Evolutionary conservation across 1,140 invertebrate genomes (phyloP), one percentile per base, ranked within the genome.

Genomic region (Cheumatopsyche charites): DNA sequence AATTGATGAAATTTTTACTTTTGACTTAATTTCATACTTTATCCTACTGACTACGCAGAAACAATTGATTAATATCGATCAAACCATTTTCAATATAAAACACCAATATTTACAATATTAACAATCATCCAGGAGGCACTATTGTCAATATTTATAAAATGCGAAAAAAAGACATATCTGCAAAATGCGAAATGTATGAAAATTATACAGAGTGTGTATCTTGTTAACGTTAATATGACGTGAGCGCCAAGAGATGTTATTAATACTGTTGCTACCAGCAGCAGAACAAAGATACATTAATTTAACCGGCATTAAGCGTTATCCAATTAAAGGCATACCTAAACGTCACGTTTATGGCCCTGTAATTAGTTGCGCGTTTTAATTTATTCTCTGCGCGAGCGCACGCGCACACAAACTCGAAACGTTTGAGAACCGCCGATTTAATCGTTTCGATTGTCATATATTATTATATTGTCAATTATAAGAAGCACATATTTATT

Each of bases 241-340:
- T 69, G 67, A 52, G 66, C 67, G 13, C 25, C 29, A 41, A 69
- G 55, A 69, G 67, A 49, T 69, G 67, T 69, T 69, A 69, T 69
- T 58, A 58, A 58, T 68, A 15, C 67, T 55, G 49, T 69, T 58
- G 55, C 47, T 69, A 69, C 47, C 49, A 52, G 49, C 23, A 25
- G 17, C 23, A 45, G 26, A 58, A 69, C 55, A 69, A 58, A 69
- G 55, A 70, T 61, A 61, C 68, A 70, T 62, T 62, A 70, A 70
- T 70, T 61, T 58, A 62, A 58, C 25, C 26, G 29, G 49, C 62
- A 71, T 71, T 62, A 71, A 71, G 61, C 61, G 70, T 71, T 71
- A 71, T 71, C 70, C 70, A 71, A 71, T 71, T 71, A 71, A 71
- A 71, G 49, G 70, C 70, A 71, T 71, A 71, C 61, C 70, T 29